Evolutionary conservation across 64 coral and sea anemone species (phyloP), one percentile per base, ranked within the genome.

Genomic region (Montipora capricornis): DNA sequence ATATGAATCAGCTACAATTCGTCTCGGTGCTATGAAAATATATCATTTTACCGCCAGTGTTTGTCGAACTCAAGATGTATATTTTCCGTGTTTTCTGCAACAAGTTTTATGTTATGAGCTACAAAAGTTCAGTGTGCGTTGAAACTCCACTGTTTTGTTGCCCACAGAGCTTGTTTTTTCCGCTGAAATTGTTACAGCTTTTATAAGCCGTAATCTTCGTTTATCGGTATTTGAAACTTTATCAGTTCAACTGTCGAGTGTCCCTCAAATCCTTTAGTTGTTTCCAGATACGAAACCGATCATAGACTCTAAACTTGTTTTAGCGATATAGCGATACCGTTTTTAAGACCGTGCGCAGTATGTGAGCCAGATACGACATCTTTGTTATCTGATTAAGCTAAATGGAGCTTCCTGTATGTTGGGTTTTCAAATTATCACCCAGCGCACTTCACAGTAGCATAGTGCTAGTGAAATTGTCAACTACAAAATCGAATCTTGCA

Each of bases 371-470:
- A 98, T 98, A 92, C 66, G 82, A 73, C 89, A 87, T 69, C 95
- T 47, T 87, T 45, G 51, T 37, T 94, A 97, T 97, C 93, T 88
- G 96, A 98, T 98, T 51, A 85, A 95, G 91, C 78, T 79, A 81
- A 87, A 88, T 76, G 79, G 62, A 87, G 89, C 95, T 98, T 98
- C 96, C 96, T 97, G 96, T 92, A 29, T 59, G 85, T 81, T 78
- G 94, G 88, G 57, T 92, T 98, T 91, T 78, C 93, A 95, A 98
- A 92, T 98, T 98, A 95, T 92, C 96, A 89, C 96, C 88, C 60
- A 75, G 15, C 74, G 74, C 76, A 78, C 45, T 86, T 79, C 58
- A 73, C 74, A 67, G 61, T 11, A 12, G 9, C 44, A 17, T 11
- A 53, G 75, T 47, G 62, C 77, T 46, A 94, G 68, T 77, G 58